Base-by-base conservation (phyloP, 2,888 invertebrate genomes). In the Leptinotarsa rubiginosa region DNA sequence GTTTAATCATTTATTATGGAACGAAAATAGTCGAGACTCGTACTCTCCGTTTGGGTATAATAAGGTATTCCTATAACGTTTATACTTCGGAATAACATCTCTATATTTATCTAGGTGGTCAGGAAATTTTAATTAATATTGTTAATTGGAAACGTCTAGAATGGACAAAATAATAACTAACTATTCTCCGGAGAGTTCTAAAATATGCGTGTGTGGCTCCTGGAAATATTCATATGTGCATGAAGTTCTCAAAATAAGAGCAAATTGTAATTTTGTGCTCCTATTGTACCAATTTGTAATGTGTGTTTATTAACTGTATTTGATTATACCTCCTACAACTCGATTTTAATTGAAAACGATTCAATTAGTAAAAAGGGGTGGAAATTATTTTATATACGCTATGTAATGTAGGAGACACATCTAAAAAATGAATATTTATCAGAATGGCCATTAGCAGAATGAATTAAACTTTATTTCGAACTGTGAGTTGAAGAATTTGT, bases 101-200 rank as follows among this genome's bases (percentile, higher is more conserved):
- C 79, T 83, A 81, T 85, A 84, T 85, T 85, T 85, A 83, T 85
- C 83, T 85, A 85, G 85, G 84, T 84, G 83, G 83, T 81, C 83
- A 81, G 83, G 84, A 85, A 84, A 85, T 85, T 85, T 85, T 85
- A 85, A 85, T 85, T 85, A 85, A 85, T 85, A 85, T 84, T 81
- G 84, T 84, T 85, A 85, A 85, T 85, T 85, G 85, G 84, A 84
- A 84, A 83, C 83, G 83, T 83, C 84, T 82, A 82, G 83, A 79
- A 83, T 83, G 83, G 81, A 84, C 82, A 81, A 83, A 84, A 84
- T 84, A 83, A 84, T 83, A 84, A 81, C 80, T 79, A 80, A 79
- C 81, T 80, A 80, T 82, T 80, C 84, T 73, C 79, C 56, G 62
- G 79, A 78, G 82, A 81, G 80, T 82, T 82, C 80, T 80, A 75